Conservation (phyloP, 2,888 invertebrate species). For the Lycia hirtaria region DNA sequence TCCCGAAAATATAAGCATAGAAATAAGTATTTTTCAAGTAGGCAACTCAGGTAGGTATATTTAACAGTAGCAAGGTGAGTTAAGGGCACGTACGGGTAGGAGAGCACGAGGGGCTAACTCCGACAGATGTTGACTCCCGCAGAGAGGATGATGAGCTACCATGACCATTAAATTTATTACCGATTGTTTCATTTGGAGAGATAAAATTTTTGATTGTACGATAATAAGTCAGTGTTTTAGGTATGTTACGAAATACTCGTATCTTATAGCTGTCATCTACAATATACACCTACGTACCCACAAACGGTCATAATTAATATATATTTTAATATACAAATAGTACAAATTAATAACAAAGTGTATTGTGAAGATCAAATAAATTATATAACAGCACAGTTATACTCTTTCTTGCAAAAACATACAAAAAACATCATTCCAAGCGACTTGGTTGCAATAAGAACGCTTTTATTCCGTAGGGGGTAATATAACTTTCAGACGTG, state of each 20-base stretch:
- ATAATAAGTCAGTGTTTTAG: neutral
- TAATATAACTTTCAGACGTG: too few species aligned
- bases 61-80: constrained; percentile 13
- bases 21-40: neutral
- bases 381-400: too few species aligned
- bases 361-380: too few species aligned
- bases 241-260: neutral
- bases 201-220: constrained; percentile 9
- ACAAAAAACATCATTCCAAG: too few species aligned
- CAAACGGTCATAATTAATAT: too few species aligned
- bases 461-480: too few species aligned
- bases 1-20: too few species aligned
- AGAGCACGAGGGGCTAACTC: constrained; percentile 48
- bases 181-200: constrained; percentile 50
- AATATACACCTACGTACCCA: neutral
- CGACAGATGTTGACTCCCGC: constrained; percentile 82
- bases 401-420: too few species aligned
- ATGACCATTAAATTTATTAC: constrained; percentile 62
- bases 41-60: constrained; percentile 15
- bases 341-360: too few species aligned
- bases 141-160: constrained; percentile 70
- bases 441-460: too few species aligned
- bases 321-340: too few species aligned
- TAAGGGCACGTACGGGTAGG: constrained; percentile 33
- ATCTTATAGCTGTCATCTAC: neutral